These are phyloP conservation scores for Drosophila persimilis DNA, from an alignment of 1,140 invertebrate species.

Conservation along the genomic window DNA sequence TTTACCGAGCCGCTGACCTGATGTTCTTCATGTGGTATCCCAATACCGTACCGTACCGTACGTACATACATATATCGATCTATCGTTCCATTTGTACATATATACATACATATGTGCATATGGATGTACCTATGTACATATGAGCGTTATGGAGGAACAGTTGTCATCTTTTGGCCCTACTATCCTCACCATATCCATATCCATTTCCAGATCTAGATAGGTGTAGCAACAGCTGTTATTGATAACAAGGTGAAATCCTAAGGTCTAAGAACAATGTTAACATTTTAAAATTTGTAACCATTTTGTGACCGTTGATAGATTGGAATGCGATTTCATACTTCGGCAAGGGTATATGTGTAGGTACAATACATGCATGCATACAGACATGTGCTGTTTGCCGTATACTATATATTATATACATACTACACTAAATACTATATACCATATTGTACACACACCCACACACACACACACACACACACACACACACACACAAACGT, in stretches of 20 bases:
- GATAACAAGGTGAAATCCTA: constrained; percentile 73
- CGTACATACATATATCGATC: no score
- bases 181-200: not conserved
- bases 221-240: constrained; percentile 26
- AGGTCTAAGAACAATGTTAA: constrained; percentile 75
- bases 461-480: not conserved
- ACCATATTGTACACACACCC: not conserved
- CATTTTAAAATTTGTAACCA: constrained; percentile 65
- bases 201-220: not conserved
- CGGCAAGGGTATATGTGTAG: not conserved
- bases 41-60: no score
- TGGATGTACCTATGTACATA: not conserved
- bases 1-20: no score
- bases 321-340: constrained; percentile 17
- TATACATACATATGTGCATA: no score
- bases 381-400: no score
- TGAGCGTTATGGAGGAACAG: constrained; percentile 13
- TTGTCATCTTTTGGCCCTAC: not conserved
- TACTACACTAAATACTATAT: constrained; percentile 1
- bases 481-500: not conserved
- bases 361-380: no score
- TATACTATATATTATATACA: not conserved
- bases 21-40: no score
- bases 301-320: constrained; percentile 47
- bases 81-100: no score